Percentiles rank a stretch among this genome's conserved stretches.
phyloP scores from a whole-genome alignment of 2,888 invertebrate genomes.

The Agrochola lota region DNA sequence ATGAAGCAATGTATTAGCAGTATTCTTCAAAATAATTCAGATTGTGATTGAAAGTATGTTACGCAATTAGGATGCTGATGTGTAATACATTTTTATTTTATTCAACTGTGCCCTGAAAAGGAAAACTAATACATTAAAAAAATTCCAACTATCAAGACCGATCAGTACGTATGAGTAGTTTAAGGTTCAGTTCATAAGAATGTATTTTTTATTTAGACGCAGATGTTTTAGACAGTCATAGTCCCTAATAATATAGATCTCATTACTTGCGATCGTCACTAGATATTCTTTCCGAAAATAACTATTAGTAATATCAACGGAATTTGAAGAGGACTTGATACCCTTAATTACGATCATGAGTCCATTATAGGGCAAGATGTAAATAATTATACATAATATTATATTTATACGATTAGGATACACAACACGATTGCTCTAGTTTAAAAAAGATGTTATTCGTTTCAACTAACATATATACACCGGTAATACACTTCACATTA shows the following conservation, averaged over 20 bases:
- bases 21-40: too few species aligned
- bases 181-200: slow-evolving; percentile 28
- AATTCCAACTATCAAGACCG: slow-evolving; percentile 21
- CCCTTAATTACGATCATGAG: slow-evolving; percentile 61
- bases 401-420: slow-evolving; percentile 74
- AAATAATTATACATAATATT: slow-evolving; percentile 74
- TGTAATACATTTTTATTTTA: slow-evolving; percentile 28
- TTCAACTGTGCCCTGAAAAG: slow-evolving; percentile 47
- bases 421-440: slow-evolving; percentile 71
- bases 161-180: slow-evolving; percentile 13
- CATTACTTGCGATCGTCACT: slow-evolving; percentile 46
- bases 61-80: background rate
- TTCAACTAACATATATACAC: slow-evolving; percentile 76
- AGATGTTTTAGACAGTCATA: slow-evolving; percentile 58
- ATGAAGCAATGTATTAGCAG: too few species aligned
- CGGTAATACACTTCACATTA: slow-evolving; percentile 75
- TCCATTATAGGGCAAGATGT: slow-evolving; percentile 69
- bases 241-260: slow-evolving; percentile 61
- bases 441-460: slow-evolving; percentile 71
- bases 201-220: slow-evolving; percentile 47
- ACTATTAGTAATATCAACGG: slow-evolving; percentile 50
- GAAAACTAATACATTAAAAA: background rate
- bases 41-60: too few species aligned
- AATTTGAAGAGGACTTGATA: slow-evolving; percentile 63
- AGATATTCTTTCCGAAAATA: slow-evolving; percentile 45